Evolutionary conservation across 1,140 invertebrate genomes (phyloP).

Genomic region (Cryptotermes secundus): DNA sequence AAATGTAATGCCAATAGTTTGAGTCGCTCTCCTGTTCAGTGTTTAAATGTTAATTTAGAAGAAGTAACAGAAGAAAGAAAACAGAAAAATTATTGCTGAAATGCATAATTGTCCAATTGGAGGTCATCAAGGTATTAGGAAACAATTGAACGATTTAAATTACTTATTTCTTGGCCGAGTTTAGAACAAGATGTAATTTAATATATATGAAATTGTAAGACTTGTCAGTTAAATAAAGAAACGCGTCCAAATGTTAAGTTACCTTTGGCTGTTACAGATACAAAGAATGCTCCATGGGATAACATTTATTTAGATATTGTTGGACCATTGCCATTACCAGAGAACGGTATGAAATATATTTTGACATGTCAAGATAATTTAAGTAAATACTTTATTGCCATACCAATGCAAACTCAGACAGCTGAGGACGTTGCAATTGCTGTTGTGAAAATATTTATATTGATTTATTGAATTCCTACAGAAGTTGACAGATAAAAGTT

Average conservation of each 20-base stretch:
- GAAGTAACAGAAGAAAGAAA: constrained; percentile 34
- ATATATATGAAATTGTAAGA: constrained; percentile 42
- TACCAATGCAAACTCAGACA: constrained; percentile 39
- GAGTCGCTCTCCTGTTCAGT: background rate
- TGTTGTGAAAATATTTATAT: constrained; percentile 42
- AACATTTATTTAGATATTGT: constrained; percentile 41
- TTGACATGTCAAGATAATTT: constrained; percentile 43
- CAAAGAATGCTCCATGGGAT: constrained; percentile 34
- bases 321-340: too few species aligned
- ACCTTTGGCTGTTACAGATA: constrained; percentile 39
- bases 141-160: constrained; percentile 42
- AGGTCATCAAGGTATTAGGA: constrained; percentile 43
- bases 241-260: constrained; percentile 33
- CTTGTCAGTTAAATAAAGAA: constrained; percentile 44
- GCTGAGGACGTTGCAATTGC: constrained; percentile 39
- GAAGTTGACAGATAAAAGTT: constrained; percentile 42
- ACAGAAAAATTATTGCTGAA: constrained; percentile 41
- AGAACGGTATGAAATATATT: constrained; percentile 42
- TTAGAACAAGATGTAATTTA: constrained; percentile 42
- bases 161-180: constrained; percentile 41
- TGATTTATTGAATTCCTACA: constrained; percentile 41
- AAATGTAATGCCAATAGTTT: constrained; percentile 48
- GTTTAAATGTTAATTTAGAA: background rate
- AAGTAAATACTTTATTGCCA: constrained; percentile 40
- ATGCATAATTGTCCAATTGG: constrained; percentile 40